phyloP scores from a whole-genome alignment of 2,888 invertebrate species.

The Xanthia togata region DNA sequence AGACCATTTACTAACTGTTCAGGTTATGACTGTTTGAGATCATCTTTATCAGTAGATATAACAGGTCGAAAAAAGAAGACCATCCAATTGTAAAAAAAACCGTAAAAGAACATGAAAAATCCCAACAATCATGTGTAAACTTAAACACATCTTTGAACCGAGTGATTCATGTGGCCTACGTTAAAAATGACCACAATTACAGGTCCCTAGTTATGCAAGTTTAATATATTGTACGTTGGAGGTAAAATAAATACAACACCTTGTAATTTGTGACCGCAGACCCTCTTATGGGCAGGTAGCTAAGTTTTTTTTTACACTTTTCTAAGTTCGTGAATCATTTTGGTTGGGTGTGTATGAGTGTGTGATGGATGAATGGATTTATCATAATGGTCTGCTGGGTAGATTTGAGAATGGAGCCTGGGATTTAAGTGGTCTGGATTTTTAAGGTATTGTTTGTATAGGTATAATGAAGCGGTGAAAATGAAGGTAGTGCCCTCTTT shows the following conservation, averaged over 20 bases:
- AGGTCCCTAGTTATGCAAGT: slow-evolving; percentile 47
- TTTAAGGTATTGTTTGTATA: slow-evolving; percentile 16
- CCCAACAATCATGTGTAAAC: slow-evolving; percentile 8
- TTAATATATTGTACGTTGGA: slow-evolving; percentile 46
- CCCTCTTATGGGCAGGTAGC: slow-evolving; percentile 57
- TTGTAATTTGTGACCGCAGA: slow-evolving; percentile 70
- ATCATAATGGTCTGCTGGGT: slow-evolving; percentile 12
- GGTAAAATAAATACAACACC: slow-evolving; percentile 69
- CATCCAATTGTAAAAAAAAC: neutral
- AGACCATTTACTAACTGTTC: neutral
- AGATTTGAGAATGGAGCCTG: slow-evolving; percentile 9
- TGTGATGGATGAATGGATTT: slow-evolving; percentile 42
- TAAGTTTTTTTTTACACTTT: slow-evolving; percentile 40
- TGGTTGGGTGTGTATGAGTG: slow-evolving; percentile 23
- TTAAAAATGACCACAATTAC: slow-evolving; percentile 49
- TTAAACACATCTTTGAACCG: slow-evolving; percentile 27
- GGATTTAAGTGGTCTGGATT: neutral
- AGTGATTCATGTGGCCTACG: slow-evolving; percentile 38
- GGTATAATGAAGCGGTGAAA: neutral
- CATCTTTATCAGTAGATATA: neutral
- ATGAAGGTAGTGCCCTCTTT: neutral
- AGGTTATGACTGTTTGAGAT: neutral
- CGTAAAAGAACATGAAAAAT: slow-evolving; percentile 7
- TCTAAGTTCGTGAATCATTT: slow-evolving; percentile 47
- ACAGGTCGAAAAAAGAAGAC: neutral